Evolutionary conservation across 2,113 vertebrate species (phyloP).

Genomic region (Panurus biarmicus): DNA sequence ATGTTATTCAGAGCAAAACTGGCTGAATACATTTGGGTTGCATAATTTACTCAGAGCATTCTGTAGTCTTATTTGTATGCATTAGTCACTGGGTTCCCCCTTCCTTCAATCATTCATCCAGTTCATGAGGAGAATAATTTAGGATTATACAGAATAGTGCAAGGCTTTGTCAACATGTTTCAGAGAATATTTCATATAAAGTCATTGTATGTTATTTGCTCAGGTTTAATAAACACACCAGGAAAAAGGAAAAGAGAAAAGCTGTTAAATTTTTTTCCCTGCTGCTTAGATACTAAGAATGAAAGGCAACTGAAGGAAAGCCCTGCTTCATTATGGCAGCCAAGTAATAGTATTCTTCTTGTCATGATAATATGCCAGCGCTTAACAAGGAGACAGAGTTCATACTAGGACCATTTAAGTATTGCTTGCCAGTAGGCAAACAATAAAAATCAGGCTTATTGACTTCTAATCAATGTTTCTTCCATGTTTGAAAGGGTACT

Average conservation of each 20-base stretch:
- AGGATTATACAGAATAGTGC: background rate
- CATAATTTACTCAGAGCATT: slow-evolving; percentile 2
- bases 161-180: background rate
- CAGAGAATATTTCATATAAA: background rate
- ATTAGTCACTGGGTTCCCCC: background rate
- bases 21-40: background rate
- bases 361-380: background rate
- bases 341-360: background rate
- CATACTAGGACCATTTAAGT: background rate
- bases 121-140: slow-evolving; percentile 3
- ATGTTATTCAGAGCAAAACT: background rate
- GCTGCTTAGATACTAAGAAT: background rate
- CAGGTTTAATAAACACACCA: background rate
- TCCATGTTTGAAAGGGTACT: background rate
- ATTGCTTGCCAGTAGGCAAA: background rate
- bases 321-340: background rate
- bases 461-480: background rate
- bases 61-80: background rate
- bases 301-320: background rate
- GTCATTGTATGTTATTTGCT: background rate
- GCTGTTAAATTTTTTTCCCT: background rate
- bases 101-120: background rate
- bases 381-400: background rate
- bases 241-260: background rate
- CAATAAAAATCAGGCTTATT: background rate